Evolutionary conservation across 2,113 vertebrate genomes (phyloP), one percentile per base, ranked within the genome.

Genomic region (Sebastes fasciatus): DNA sequence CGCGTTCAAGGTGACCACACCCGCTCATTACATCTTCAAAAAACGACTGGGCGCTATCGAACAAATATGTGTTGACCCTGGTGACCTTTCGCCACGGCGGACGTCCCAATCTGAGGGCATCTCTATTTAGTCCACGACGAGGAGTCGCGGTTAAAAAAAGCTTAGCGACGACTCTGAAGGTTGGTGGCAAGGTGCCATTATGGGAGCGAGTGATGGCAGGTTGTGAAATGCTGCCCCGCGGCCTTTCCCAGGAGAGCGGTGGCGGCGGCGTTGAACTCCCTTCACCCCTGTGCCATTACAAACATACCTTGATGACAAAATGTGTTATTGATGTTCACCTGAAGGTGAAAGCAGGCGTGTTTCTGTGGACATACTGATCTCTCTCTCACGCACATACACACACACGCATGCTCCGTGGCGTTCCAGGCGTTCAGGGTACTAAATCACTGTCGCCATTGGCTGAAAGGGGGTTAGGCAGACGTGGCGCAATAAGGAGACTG

Each of bases 281-380:
- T 71, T 92, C 79, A 89, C 87, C 91, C 52, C 78, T 81, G 21
- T 80, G 87, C 87, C 84, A 91, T 90, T 87, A 87, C 86, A 92
- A 94, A 91, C 93, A 93, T 93, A 91, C 90, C 90, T 91, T 49
- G 60, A 90, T 92, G 93, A 93, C 93, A 93, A 91, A 92, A 86
- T 48, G 79, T 66, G 83, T 92, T 91, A 93, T 92, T 91, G 89
- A 93, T 89, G 92, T 92, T 84, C 90, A 91, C 90, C 93, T 92
- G 91, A 90, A 91, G 94, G 94, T 89, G 88, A 93, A 94, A 88
- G 87, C 79, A 74, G 74, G 82, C 67, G 65, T 71, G 88, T 86
- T 91, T 68, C 40, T 80, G 78, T 88, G 91, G 90, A 91, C 86
- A 85, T 19, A 79, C 76, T 57, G 75, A 83, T 83, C 78, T 80